Evolutionary conservation across 2,888 invertebrate species (phyloP).

Genomic region (Alviniconcha strummeri): DNA sequence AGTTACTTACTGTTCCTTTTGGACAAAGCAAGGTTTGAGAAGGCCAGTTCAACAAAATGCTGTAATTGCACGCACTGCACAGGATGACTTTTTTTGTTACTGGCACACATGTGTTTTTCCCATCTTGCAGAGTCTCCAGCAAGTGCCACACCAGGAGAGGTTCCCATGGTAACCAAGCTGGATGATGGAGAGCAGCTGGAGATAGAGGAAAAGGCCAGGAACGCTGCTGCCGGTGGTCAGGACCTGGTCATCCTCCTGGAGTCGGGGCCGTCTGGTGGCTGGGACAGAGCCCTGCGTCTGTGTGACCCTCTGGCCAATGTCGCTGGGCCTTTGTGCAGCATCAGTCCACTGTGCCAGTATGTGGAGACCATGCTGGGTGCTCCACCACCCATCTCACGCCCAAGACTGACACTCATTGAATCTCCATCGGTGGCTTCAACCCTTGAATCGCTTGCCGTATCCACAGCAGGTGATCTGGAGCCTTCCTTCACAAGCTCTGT

Average conservation of each 20-base stretch:
- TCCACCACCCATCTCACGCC: conserved; percentile 17
- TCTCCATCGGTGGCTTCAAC: too few relatives aligned
- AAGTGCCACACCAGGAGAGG: conserved; percentile 36
- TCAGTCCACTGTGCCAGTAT: conserved; percentile 2
- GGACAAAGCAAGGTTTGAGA: too few relatives aligned
- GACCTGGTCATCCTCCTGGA: conserved; percentile 4
- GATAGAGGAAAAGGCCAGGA: conserved; percentile 9
- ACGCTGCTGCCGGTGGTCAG: background rate
- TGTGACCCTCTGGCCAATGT: background rate
- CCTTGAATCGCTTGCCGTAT: background rate
- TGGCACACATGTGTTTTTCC: background rate
- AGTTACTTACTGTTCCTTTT: too few relatives aligned
- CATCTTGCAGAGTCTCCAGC: background rate
- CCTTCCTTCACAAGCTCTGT: conserved; percentile 15
- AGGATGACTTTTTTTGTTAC: too few relatives aligned
- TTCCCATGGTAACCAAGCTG: conserved; percentile 59
- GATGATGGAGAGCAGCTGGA: conserved; percentile 60
- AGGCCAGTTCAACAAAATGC: too few relatives aligned
- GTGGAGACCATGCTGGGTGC: conserved; percentile 10
- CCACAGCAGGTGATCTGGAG: conserved; percentile 1
- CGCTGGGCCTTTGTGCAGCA: background rate
- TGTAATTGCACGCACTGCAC: too few relatives aligned
- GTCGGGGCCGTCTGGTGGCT: background rate
- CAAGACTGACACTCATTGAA: background rate
- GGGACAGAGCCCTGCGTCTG: conserved; percentile 10